Base-by-base conservation (phyloP, 2,113 vertebrate genomes). In the Aramus guarauna region DNA sequence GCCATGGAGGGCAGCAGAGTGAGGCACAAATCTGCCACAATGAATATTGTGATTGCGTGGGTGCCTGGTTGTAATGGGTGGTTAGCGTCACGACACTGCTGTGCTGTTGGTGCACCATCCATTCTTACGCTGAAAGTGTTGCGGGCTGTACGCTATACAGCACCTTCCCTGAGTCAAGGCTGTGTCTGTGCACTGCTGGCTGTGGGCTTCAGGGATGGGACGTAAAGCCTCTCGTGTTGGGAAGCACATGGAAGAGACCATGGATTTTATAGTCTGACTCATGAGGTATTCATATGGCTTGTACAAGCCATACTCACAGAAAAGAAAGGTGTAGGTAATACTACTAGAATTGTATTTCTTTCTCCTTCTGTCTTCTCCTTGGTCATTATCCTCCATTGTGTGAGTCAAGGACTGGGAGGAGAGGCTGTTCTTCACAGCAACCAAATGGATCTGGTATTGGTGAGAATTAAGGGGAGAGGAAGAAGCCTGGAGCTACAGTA, bases 101-200 rank as follows among this genome's bases (percentile, higher is more conserved):
- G 4, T 34, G 39, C 24, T 50, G 43, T 29, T 53, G 64, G 60
- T 59, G 34, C 37, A 34, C 39, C 39, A 45, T 9, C 67, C 39
- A 9, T 36, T 21, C 60, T 84, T 36, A 15, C 0, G 0, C 17
- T 48, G 56, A 17, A 32, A 29, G 9, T 4, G 2, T 9, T 30
- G 53, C 16, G n/a, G 21, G n/a, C 32, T 0, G 0, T 48, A 11
- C 1, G 3, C n/a, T 43, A 2, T 8, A 32, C 36, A 37, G 27
- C 50, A 76, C 30, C 47, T 29, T 60, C 67, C 52, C 60, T 45
- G 45, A 55, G 18, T 9, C 37, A 43, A 18, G 50, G 16, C 37
- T 68, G 32, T 62, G 26, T 21, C 52, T 48, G 47, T 52, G 41
- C 27, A 27, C 39, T 47, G 30, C 60, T 43, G 41, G 6, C 15